Evolutionary conservation across 2,113 vertebrate species (phyloP).

Genomic region (Beaufortia kweichowensis): DNA sequence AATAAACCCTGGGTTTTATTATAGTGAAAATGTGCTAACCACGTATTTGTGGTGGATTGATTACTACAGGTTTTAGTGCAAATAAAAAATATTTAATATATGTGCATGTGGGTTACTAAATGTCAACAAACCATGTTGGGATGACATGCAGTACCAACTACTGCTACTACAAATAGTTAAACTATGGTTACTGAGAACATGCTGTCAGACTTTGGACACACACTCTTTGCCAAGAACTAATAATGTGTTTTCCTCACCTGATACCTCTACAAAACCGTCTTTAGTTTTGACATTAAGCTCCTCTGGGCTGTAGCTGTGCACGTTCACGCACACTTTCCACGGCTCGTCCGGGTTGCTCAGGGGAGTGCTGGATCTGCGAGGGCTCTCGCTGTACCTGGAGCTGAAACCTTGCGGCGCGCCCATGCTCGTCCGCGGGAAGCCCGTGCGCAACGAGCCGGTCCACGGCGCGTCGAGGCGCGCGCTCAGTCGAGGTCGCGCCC

Average conservation of each 20-base stretch:
- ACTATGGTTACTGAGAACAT: too few relatives aligned
- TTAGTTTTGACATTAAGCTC: constrained; percentile 92
- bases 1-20: too few relatives aligned
- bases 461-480: constrained; percentile 77
- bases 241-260: constrained; percentile 78
- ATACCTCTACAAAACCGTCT: constrained; percentile 95
- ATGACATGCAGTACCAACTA: too few relatives aligned
- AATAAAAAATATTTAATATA: too few relatives aligned
- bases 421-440: constrained; percentile 77
- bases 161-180: too few relatives aligned
- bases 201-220: too few relatives aligned
- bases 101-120: too few relatives aligned
- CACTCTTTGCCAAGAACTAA: background rate
- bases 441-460: constrained; percentile 77
- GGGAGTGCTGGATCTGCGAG: constrained; percentile 72
- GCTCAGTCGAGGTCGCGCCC: constrained; percentile 90
- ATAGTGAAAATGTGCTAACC: too few relatives aligned
- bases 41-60: too few relatives aligned
- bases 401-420: constrained; percentile 75
- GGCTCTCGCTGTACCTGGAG: constrained; percentile 78
- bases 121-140: too few relatives aligned
- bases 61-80: too few relatives aligned
- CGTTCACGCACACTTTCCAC: constrained; percentile 99
- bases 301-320: constrained; percentile 93
- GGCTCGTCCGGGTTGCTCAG: constrained; percentile 81